Evolutionary conservation across 1,140 invertebrate species (phyloP).

Genomic region (Psilanteris sp.): DNA sequence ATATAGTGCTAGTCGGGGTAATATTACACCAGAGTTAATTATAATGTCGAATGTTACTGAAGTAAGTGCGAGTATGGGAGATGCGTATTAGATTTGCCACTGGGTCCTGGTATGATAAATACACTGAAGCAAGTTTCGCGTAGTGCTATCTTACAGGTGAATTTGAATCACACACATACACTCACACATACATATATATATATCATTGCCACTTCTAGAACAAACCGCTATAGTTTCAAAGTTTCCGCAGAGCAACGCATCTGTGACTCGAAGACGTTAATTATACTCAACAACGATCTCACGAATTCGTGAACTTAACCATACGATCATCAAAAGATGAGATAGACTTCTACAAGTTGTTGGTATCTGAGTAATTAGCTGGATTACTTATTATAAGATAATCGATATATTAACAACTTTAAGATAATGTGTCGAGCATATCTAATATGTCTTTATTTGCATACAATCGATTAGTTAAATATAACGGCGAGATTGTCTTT

Average conservation of each 20-base stretch:
- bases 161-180: constrained; percentile 46
- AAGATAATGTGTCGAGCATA: neutral
- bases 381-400: constrained; percentile 10
- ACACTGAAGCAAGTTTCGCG: constrained; percentile 41
- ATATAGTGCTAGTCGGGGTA: no score
- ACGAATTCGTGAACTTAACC: constrained; percentile 51
- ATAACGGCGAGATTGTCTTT: no score
- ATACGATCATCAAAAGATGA: constrained; percentile 45
- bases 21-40: constrained; percentile 40
- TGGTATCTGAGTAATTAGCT: constrained; percentile 29
- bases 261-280: constrained; percentile 55
- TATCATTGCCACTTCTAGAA: constrained; percentile 52
- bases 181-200: constrained; percentile 10
- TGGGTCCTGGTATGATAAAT: constrained; percentile 49
- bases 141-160: constrained; percentile 55
- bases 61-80: constrained; percentile 5
- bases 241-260: constrained; percentile 37
- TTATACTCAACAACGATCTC: constrained; percentile 52
- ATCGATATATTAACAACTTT: constrained; percentile 14
- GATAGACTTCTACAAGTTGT: constrained; percentile 36
- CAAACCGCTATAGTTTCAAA: constrained; percentile 61
- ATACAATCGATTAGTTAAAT: no score
- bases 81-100: constrained; percentile 21
- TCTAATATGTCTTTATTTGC: no score
- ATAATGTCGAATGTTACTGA: constrained; percentile 34